These are phyloP conservation scores for Asarcornis scutulata DNA, from an alignment of 2,113 vertebrate species.

Conservation along the genomic window DNA sequence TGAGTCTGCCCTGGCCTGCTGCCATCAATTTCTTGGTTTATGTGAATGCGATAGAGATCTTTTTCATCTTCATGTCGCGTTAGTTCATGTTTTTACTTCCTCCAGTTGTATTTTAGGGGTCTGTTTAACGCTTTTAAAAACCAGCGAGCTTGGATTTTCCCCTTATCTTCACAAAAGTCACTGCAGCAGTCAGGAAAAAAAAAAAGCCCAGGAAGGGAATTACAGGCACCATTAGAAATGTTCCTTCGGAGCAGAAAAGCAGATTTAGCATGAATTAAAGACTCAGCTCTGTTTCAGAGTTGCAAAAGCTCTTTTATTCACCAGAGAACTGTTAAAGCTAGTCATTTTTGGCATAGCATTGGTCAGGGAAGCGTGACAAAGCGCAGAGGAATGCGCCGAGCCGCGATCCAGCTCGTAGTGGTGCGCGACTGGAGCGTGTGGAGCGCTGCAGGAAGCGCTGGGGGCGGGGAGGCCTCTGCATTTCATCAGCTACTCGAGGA, in stretches of 20 bases:
- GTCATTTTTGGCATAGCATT: slow-evolving; percentile 54
- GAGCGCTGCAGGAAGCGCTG: background rate
- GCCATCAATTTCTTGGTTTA: background rate
- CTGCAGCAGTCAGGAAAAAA: background rate
- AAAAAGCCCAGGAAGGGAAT: background rate
- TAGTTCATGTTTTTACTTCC: slow-evolving; percentile 11
- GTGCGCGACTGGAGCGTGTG: background rate
- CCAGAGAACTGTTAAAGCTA: slow-evolving; percentile 56
- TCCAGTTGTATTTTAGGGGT: background rate
- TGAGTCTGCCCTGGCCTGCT: background rate
- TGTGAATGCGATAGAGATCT: background rate
- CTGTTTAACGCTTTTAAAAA: slow-evolving; percentile 14
- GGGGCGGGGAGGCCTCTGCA: background rate
- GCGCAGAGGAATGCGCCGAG: slow-evolving; percentile 59
- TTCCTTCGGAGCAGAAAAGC: slow-evolving; percentile 41
- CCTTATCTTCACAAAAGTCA: slow-evolving; percentile 34
- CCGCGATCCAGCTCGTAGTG: slow-evolving; percentile 25
- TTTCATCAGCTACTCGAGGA: slow-evolving; percentile 7
- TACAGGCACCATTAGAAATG: slow-evolving; percentile 23
- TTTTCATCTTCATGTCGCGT: background rate
- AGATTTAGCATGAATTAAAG: slow-evolving; percentile 58
- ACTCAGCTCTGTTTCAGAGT: slow-evolving; percentile 51
- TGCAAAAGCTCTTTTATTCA: slow-evolving; percentile 68
- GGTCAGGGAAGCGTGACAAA: slow-evolving; percentile 56
- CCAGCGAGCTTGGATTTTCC: slow-evolving; percentile 1